Evolutionary conservation across 2,888 invertebrate genomes (phyloP).

Genomic region (Exephanes ischioxanthus): DNA sequence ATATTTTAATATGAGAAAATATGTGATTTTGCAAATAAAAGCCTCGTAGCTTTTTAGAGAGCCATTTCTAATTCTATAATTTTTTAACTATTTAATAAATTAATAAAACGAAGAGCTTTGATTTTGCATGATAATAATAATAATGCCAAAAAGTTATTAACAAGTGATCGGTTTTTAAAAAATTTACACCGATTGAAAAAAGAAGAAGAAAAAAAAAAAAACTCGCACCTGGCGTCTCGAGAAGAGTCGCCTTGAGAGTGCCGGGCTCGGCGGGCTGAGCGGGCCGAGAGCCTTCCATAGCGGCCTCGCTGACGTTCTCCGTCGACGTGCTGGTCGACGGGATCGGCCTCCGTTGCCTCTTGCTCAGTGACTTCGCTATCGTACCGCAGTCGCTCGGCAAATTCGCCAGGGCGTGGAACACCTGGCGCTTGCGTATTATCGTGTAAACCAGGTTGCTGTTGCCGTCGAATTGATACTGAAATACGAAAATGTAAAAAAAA

Average conservation of each 20-base stretch:
- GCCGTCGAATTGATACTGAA: constrained; percentile 86
- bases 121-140: too few relatives aligned
- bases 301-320: constrained; percentile 88
- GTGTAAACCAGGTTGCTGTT: constrained; percentile 99
- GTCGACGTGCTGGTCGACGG: constrained; percentile 80
- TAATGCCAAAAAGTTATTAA: too few relatives aligned
- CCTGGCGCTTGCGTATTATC: constrained; percentile 98
- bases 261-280: constrained; percentile 96
- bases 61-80: too few relatives aligned
- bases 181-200: too few relatives aligned
- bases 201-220: too few relatives aligned
- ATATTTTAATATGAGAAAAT: too few relatives aligned
- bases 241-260: constrained; percentile 94
- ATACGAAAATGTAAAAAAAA: constrained; percentile 44
- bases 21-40: too few relatives aligned
- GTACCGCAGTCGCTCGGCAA: constrained; percentile 96
- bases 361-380: constrained; percentile 92
- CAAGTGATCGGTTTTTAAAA: too few relatives aligned
- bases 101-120: too few relatives aligned
- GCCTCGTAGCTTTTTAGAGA: too few relatives aligned
- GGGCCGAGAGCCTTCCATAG: constrained; percentile 94
- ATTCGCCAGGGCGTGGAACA: constrained; percentile 99
- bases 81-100: too few relatives aligned
- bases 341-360: constrained; percentile 85
- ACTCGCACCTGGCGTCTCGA: constrained; percentile 93